Base-by-base conservation (phyloP, 2,797 vertebrate genomes). In the Salmo trutta region DNA sequence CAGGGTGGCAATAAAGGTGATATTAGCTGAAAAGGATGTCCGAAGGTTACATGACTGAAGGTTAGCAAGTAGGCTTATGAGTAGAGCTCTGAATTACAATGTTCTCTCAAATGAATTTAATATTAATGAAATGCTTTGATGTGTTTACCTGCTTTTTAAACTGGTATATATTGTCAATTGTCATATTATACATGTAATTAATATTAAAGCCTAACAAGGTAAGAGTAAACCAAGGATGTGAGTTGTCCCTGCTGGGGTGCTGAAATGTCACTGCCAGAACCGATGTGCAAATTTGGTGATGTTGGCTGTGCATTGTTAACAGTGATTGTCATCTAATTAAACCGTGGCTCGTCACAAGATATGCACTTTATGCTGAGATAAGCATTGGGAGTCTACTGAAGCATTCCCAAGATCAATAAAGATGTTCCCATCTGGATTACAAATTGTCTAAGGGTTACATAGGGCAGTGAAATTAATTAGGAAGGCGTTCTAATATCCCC, bases 311-410 rank as follows among this genome's bases (percentile, higher is more conserved):
- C 95, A 95, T 97, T 96, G 95, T 97, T 97, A 97, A 95, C 93
- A 12, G 94, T 97, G 96, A 98, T 97, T 97, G 96, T 96, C 96
- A 97, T 96, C 96, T 98, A 97, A 98, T 98, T 98, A 98, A 98
- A 96, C 96, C 89, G 95, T 91, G 92, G 94, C 94, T 96, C 94
- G 91, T 97, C 96, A 96, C 92, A 88, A 94, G 95, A 96, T 94
- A 94, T 94, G 93, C 94, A 95, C 95, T 97, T 97, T 97, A 95
- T 96, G 95, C 95, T 91, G 92, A 97, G 96, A 96, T 96, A 97
- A 97, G 96, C 94, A 92, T 93, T 90, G 89, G 90, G 95, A 95
- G 93, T 85, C 92, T 93, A 93, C 93, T 93, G 92, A 93, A 93
- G 93, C 94, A 84, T 95, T 94, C 94, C 92, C 87, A 81, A 88